phyloP scores from a whole-genome alignment of 2,113 vertebrate species.

The Panthera leo region DNA sequence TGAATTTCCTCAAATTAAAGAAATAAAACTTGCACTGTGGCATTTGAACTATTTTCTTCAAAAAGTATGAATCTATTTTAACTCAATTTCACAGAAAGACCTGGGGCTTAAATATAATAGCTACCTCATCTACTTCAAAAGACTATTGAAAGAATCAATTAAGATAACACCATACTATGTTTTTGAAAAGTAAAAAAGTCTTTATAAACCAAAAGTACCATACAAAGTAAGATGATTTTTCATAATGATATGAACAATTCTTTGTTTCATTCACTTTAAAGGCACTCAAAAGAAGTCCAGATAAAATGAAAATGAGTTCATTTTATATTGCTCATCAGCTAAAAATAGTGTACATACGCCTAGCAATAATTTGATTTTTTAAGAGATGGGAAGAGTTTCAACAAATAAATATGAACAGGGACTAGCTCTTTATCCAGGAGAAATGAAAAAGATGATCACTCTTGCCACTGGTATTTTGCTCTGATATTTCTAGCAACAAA shows the following conservation, averaged over 20 bases:
- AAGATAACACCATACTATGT: neutral
- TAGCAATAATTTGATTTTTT: neutral
- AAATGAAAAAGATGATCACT: neutral
- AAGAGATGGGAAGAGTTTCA: neutral
- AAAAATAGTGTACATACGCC: neutral
- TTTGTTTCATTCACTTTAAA: neutral
- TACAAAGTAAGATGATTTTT: neutral
- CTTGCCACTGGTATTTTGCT: neutral
- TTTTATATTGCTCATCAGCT: neutral
- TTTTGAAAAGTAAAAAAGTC: neutral
- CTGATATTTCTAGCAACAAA: neutral
- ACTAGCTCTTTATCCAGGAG: neutral
- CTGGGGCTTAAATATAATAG: neutral
- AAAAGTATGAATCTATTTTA: neutral
- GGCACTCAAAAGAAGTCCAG: neutral
- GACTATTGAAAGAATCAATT: neutral
- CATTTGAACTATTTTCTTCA: neutral
- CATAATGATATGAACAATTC: neutral
- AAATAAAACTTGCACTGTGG: neutral
- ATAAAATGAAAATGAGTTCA: constrained; percentile 6
- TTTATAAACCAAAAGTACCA: neutral
- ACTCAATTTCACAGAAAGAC: neutral
- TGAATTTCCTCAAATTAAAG: neutral
- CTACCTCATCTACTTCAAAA: neutral
- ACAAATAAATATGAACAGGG: neutral